Evolutionary conservation across 2,888 invertebrate species (phyloP).

Genomic region (Drosophila neotestacea): DNA sequence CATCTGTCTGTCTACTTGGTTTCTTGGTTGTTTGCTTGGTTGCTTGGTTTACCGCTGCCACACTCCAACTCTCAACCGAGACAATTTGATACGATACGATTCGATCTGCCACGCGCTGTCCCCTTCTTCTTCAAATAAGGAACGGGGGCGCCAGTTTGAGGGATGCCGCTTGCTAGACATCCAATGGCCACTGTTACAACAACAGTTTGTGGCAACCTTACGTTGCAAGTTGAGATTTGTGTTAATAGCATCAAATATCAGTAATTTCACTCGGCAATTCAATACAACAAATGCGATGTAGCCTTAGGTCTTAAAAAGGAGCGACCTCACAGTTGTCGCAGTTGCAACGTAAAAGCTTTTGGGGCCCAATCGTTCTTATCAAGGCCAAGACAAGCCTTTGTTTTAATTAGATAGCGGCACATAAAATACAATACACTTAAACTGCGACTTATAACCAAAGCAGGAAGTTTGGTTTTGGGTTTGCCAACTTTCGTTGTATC

Average conservation of each 20-base stretch:
- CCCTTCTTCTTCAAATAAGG: constrained; percentile 42
- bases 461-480: constrained; percentile 61
- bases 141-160: constrained; percentile 31
- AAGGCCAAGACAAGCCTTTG: constrained; percentile 75
- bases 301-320: constrained; percentile 48
- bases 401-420: constrained; percentile 74
- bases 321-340: constrained; percentile 43
- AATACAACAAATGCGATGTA: constrained; percentile 62
- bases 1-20: constrained; percentile 52
- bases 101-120: constrained; percentile 65
- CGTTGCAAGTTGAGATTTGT: constrained; percentile 63
- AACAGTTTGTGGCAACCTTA: constrained; percentile 24
- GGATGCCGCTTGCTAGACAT: constrained; percentile 35
- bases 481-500: constrained; percentile 73
- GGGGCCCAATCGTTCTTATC: constrained; percentile 53
- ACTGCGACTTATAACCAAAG: constrained; percentile 47
- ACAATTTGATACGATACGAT: constrained; percentile 38
- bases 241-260: constrained; percentile 84
- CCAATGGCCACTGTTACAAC: constrained; percentile 48
- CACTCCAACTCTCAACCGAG: constrained; percentile 3
- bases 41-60: constrained; percentile 8
- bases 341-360: constrained; percentile 53
- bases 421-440: constrained; percentile 72
- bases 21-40: constrained; percentile 34
- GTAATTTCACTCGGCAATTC: constrained; percentile 81